Base-by-base conservation (phyloP, 2,113 vertebrate species). In the Planiliza haematocheilus region DNA sequence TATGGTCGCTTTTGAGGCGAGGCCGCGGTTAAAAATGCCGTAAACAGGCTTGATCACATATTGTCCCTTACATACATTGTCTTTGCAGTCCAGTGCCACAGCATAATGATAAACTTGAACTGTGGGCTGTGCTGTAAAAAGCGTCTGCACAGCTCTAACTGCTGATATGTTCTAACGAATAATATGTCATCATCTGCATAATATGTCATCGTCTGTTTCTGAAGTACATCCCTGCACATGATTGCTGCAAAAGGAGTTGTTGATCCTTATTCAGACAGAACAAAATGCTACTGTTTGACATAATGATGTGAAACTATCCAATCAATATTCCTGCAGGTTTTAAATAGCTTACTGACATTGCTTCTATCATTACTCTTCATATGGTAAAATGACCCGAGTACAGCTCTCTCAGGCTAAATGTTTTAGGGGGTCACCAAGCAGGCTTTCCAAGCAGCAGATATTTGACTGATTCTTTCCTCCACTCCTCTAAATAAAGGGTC, bases 401-500 rank as follows among this genome's bases (percentile, higher is more conserved):
- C 68, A 68, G 30, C 16, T 46, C 24, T 41, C 52, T 53, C 12
- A 7, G 50, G 39, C 45, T 39, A 56, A 69, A 64, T 69, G 18
- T 52, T 62, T 50, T 51, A 63, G 74, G 60, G 48, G 52, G 56
- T 68, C 13, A 51, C 13, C 10, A 24, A 24, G 62, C 30, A 16
- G 36, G 12, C 39, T 65, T 78, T 85, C 65, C 51, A 24, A 58
- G 1, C 52, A 75, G 66, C 49, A 59, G 41, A 65, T 8, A 42
- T 79, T 79, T 46, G 70, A 72, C 59, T 9, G 73, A 79, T 79
- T 64, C 36, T 10, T 80, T 49, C 45, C 49, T 62, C 18, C 13
- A n/a, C 65, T 82, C 57, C 70, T 66, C 38, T 43, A 41, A 72
- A 69, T 71, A 48, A 77, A 74, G 4, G 59, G 21, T 77, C 59